Base-by-base conservation (phyloP, 1,140 invertebrate genomes). In the Episyrphus balteatus region DNA sequence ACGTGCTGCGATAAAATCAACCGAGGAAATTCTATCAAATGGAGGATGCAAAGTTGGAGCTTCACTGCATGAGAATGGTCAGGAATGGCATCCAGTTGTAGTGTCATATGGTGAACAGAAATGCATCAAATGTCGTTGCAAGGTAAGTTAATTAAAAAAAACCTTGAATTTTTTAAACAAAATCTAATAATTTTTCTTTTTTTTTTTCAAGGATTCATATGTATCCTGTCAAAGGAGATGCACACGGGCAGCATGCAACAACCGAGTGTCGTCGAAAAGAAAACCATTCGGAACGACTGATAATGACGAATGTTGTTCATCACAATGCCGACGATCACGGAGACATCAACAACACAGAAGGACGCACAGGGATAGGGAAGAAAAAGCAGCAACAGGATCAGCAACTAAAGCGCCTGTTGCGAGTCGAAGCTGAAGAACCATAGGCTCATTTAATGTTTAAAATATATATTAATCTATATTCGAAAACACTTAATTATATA, bases 91-190 rank as follows among this genome's bases (percentile, higher is more conserved):
- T 73, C 88, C 88, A 1, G 76, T 79, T 9, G 75, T 92, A 44
- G 81, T 82, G 57, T 84, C 83, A 10, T 82, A 88, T 54, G 88
- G 88, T 11, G 84, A 86, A 58, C 81, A 88, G 59, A 85, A 86
- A 62, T 92, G 88, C 62, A 81, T 92, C 55, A 86, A 81, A 49
- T 92, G 89, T 66, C 75, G 81, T 53, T 92, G 89, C 75, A 87
- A 90, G 76, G 88, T 92, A 71, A 77, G 73, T 69, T 46, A 19
- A 17, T 2, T 14, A 32, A 2, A 8, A 40, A 39, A 18, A 38
- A 26, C 3, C 17, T 26, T 31, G 19, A 18, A 44, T 13, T 47
- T 39, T 30, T 18, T n/a, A n/a, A 47, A 31, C 49, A 31, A 30
- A 42, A 18, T 39, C 12, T 17, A 44, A 36, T 42, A 3, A n/a